These are phyloP conservation scores for Mionectes macconnelli DNA, from an alignment of 2,113 vertebrate species.

Conservation along the genomic window DNA sequence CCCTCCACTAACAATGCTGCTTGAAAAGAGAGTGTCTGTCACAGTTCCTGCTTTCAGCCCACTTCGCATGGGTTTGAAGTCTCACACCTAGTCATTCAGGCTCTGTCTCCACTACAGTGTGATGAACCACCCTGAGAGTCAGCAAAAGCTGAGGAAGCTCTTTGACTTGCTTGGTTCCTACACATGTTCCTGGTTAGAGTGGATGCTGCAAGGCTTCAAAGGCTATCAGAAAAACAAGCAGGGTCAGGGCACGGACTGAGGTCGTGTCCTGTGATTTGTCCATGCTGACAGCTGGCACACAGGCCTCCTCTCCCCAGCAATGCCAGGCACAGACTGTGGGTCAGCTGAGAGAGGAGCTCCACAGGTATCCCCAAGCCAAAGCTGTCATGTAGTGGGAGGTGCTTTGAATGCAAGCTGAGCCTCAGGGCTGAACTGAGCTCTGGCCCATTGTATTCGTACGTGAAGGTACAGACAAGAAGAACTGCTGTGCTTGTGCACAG, in stretches of 20 bases:
- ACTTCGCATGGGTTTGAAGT: not conserved
- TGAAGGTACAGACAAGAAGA: not conserved
- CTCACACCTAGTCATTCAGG: not conserved
- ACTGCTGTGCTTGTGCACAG: not conserved
- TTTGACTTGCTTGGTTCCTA: not conserved
- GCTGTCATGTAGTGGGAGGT: not conserved
- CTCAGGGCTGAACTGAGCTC: not conserved
- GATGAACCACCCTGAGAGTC: not conserved
- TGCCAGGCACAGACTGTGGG: not conserved
- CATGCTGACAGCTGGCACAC: not conserved
- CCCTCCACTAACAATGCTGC: not conserved
- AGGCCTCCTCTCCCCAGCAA: not conserved
- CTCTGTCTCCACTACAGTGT: not conserved
- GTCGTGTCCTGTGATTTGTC: not conserved
- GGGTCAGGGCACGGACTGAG: not conserved
- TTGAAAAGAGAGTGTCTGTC: not conserved
- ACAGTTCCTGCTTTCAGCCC: not conserved
- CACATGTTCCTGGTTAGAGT: not conserved
- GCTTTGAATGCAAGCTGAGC: not conserved
- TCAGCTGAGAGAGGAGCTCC: fast-evolving
- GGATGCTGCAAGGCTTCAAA: not conserved
- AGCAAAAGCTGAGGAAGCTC: not conserved
- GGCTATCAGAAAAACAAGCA: not conserved
- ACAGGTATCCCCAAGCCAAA: not conserved
- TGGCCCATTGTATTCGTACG: not conserved